phyloP scores from a whole-genome alignment of 2,113 vertebrate genomes.

The Tragelaphus strepsiceros region DNA sequence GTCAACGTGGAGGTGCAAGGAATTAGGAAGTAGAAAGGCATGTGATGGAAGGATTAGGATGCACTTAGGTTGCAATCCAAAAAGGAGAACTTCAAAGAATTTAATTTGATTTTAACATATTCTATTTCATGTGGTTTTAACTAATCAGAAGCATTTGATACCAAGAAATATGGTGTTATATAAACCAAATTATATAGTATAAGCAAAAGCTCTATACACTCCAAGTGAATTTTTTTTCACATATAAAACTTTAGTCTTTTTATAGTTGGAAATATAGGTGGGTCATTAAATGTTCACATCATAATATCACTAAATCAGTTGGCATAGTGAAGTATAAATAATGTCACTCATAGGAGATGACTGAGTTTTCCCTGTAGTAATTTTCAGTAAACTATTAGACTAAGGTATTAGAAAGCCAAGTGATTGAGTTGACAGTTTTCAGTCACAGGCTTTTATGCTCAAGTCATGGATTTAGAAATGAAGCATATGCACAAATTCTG shows the following conservation, averaged over 20 bases:
- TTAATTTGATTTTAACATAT: background rate
- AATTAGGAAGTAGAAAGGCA: background rate
- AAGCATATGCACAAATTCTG: background rate
- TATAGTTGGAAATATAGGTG: background rate
- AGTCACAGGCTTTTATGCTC: background rate
- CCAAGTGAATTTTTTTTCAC: background rate
- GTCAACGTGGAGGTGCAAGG: background rate
- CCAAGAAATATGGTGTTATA: background rate
- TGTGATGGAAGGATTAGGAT: background rate
- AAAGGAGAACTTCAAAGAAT: background rate
- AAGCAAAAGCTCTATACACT: background rate
- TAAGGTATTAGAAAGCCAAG: background rate
- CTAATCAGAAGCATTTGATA: background rate
- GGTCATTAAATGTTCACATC: background rate
- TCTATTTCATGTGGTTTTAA: background rate
- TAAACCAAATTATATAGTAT: background rate
- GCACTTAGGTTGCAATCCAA: background rate
- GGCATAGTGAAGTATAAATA: background rate
- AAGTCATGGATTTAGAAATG: background rate
- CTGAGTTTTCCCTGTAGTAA: background rate
- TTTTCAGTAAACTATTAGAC: background rate
- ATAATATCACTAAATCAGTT: background rate
- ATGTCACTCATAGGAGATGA: background rate
- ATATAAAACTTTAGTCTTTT: background rate
- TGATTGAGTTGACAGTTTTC: background rate